These are phyloP conservation scores for Brachionus calyciflorus DNA, from an alignment of 1,140 invertebrate species.

Conservation along the genomic window DNA sequence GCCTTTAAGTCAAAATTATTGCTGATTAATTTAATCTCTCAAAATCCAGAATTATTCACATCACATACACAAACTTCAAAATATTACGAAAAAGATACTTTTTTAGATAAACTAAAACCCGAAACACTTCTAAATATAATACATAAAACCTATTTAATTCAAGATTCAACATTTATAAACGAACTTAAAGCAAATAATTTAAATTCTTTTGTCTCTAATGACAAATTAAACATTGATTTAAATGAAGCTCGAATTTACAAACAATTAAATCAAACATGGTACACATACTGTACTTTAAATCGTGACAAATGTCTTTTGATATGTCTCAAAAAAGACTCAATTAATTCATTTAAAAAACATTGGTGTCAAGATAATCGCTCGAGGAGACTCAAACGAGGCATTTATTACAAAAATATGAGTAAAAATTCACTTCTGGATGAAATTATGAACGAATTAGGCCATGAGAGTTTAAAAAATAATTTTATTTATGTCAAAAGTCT, in stretches of 20 bases:
- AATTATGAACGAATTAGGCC: not conserved
- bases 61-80: too few relatives aligned
- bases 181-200: slow-evolving; percentile 25
- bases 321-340: not conserved
- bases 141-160: not conserved
- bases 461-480: slow-evolving; percentile 30
- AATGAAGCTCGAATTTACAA: slow-evolving; percentile 4
- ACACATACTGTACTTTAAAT: not conserved
- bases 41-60: too few relatives aligned
- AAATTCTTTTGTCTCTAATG: slow-evolving; percentile 10
- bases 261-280: slow-evolving; percentile 35
- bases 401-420: not conserved
- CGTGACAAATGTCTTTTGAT: not conserved
- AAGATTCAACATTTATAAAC: not conserved
- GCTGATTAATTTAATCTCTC: too few relatives aligned
- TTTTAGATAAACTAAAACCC: not conserved
- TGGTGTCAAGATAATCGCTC: slow-evolving; percentile 38
- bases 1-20: too few relatives aligned
- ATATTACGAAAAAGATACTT: not conserved
- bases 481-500: not conserved
- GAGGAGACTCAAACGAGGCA: not conserved
- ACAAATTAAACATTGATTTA: not conserved
- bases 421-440: not conserved
- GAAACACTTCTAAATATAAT: not conserved
- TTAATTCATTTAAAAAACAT: slow-evolving; percentile 32